Conservation (phyloP, 2,888 invertebrate species). For the Hofmannophila pseudospretella region DNA sequence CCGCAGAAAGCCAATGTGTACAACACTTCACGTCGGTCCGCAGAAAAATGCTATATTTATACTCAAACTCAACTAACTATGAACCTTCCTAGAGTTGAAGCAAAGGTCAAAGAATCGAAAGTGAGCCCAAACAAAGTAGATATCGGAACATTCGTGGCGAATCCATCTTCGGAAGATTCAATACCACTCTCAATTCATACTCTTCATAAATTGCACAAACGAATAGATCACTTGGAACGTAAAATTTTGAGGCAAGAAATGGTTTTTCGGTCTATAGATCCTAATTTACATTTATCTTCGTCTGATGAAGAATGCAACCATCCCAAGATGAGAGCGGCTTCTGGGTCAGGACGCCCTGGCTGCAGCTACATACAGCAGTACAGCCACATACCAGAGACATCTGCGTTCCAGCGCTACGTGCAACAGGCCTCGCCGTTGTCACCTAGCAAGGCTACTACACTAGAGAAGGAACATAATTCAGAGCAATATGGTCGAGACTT, state of each 20-base stretch:
- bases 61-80: conserved; percentile 46
- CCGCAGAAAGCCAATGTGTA: conserved; percentile 26
- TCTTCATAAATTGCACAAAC: conserved; percentile 42
- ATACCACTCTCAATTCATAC: conserved; percentile 25
- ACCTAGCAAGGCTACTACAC: conserved; percentile 56
- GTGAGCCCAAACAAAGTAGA: conserved; percentile 40
- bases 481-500: conserved; percentile 69
- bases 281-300: conserved; percentile 47
- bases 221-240: conserved; percentile 53
- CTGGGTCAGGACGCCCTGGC: conserved; percentile 40
- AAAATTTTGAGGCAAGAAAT: conserved; percentile 59
- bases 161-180: conserved; percentile 42
- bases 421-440: conserved; percentile 52
- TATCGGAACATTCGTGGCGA: conserved; percentile 45
- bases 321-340: conserved; percentile 33
- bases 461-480: conserved; percentile 65
- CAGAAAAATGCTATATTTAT: conserved; percentile 54
- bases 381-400: conserved; percentile 64
- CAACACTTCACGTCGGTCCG: conserved; percentile 33
- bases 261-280: conserved; percentile 55
- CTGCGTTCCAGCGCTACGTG: conserved; percentile 62
- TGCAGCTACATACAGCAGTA: conserved; percentile 69
- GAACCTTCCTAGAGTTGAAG: conserved; percentile 43
- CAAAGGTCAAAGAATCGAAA: conserved; percentile 32
- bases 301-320: conserved; percentile 51